Conservation (phyloP, 1,140 invertebrate genomes). For the Heliconius hermathena region DNA sequence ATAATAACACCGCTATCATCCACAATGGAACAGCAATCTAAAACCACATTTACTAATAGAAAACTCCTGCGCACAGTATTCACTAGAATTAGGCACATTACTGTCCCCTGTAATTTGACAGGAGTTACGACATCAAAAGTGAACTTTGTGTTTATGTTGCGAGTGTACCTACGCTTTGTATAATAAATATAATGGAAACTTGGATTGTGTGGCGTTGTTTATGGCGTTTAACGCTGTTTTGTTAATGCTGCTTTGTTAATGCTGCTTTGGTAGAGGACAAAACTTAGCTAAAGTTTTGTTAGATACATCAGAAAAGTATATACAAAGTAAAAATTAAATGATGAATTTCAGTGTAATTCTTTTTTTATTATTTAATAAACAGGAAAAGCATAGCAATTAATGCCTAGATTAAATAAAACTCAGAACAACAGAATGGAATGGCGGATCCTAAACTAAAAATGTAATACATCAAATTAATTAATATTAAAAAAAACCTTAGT, state of each 20-base stretch:
- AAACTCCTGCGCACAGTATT: conserved; percentile 68
- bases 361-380: too few relatives aligned
- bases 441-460: too few relatives aligned
- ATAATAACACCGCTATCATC: conserved; percentile 20
- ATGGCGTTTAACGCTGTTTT: conserved; percentile 7
- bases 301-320: too few relatives aligned
- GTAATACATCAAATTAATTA: too few relatives aligned
- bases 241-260: not conserved
- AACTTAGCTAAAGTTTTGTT: not conserved
- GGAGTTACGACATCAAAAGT: conserved; percentile 56
- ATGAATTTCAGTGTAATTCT: too few relatives aligned
- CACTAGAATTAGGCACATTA: conserved; percentile 73
- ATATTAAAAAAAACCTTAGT: too few relatives aligned
- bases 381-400: too few relatives aligned
- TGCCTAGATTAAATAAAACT: too few relatives aligned
- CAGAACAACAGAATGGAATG: too few relatives aligned
- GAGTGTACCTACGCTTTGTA: conserved; percentile 27
- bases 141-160: conserved; percentile 43
- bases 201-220: not conserved
- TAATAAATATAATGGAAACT: conserved; percentile 34
- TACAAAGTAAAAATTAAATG: too few relatives aligned
- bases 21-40: conserved; percentile 35
- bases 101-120: conserved; percentile 66
- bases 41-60: conserved; percentile 77
- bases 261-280: not conserved